phyloP scores from a whole-genome alignment of 2,888 invertebrate genomes.

The Listrodromus nycthemerus region DNA sequence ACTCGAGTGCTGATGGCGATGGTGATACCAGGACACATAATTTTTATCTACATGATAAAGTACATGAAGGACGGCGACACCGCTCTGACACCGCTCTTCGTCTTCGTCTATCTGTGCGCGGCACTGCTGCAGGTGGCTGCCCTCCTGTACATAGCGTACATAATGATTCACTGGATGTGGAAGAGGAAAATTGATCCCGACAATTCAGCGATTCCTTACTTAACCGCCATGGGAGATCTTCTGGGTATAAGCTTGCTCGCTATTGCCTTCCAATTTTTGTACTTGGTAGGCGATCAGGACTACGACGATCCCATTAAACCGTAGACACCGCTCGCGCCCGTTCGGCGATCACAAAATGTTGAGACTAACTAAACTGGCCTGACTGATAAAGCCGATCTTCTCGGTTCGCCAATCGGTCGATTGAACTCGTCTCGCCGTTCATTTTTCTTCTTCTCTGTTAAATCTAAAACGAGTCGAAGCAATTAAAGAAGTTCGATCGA shows the following conservation, averaged over 20 bases:
- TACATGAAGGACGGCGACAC: slow-evolving; percentile 89
- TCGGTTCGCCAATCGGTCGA: neutral
- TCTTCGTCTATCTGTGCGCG: slow-evolving; percentile 89
- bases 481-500: slow-evolving; percentile 9
- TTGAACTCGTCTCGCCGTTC: neutral
- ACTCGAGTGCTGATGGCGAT: slow-evolving; percentile 90
- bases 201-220: slow-evolving; percentile 91
- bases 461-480: slow-evolving; percentile 2
- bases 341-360: neutral
- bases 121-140: slow-evolving; percentile 87
- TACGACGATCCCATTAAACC: slow-evolving; percentile 79
- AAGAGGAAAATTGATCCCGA: slow-evolving; percentile 89
- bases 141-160: slow-evolving; percentile 88
- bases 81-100: slow-evolving; percentile 88
- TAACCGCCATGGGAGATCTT: slow-evolving; percentile 92
- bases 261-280: slow-evolving; percentile 88
- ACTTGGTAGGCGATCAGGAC: slow-evolving; percentile 87
- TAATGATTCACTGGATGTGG: slow-evolving; percentile 89
- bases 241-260: slow-evolving; percentile 90
- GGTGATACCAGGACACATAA: slow-evolving; percentile 92
- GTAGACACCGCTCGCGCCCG: slow-evolving; percentile 52
- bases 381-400: neutral
- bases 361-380: slow-evolving; percentile 14
- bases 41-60: slow-evolving; percentile 90
- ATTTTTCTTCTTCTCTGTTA: neutral